phyloP scores from a whole-genome alignment of 2,888 invertebrate species.

The Saturnia japonica region DNA sequence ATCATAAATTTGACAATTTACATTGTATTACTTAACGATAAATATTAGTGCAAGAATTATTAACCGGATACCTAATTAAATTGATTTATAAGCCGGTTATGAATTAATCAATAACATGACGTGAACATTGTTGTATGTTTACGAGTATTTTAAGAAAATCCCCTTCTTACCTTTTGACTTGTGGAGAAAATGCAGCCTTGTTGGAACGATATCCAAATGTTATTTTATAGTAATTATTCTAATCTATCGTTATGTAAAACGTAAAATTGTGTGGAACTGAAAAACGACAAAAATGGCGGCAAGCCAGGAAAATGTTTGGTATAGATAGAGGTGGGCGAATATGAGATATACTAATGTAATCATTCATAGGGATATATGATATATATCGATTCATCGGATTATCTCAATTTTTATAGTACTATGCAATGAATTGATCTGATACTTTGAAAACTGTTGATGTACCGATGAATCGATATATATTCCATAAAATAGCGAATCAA shows the following conservation, averaged over 20 bases:
- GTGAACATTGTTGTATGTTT: conserved; percentile 29
- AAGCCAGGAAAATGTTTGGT: conserved; percentile 45
- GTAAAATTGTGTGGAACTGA: conserved; percentile 36
- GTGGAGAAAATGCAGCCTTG: neutral
- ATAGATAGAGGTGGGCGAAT: conserved; percentile 5
- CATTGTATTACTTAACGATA: neutral
- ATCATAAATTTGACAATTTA: neutral
- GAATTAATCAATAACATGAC: conserved; percentile 53
- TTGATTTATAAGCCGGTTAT: conserved; percentile 33
- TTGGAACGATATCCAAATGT: neutral
- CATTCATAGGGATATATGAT: too few species aligned
- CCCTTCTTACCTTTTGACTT: conserved; percentile 14
- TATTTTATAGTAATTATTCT: conserved; percentile 20
- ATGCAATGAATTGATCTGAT: too few species aligned
- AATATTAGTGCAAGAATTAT: neutral
- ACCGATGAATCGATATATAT: too few species aligned
- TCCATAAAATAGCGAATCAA: too few species aligned
- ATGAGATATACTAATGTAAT: too few species aligned
- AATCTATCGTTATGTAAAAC: conserved; percentile 26
- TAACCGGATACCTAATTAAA: neutral
- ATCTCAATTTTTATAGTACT: too few species aligned
- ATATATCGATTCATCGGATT: too few species aligned
- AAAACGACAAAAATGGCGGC: conserved; percentile 70
- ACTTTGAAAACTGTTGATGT: too few species aligned
- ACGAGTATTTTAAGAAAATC: neutral